phyloP scores from a whole-genome alignment of 2,797 vertebrate species.

The Paramormyrops hopkinsi region DNA sequence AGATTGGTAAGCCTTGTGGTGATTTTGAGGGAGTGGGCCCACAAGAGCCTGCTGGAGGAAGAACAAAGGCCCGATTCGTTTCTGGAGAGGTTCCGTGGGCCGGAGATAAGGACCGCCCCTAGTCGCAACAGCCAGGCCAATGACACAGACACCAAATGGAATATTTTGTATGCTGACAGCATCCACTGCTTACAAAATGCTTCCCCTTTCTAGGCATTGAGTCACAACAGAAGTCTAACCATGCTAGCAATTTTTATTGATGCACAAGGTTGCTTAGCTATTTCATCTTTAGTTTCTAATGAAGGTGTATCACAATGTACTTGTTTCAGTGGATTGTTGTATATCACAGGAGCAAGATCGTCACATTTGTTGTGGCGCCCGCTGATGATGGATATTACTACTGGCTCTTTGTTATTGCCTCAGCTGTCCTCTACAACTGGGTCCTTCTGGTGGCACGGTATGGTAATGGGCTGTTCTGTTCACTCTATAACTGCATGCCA shows the following conservation, averaged over 20 bases:
- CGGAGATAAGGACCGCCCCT: constrained; percentile 60
- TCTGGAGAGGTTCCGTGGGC: constrained; percentile 81
- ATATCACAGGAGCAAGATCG: constrained; percentile 63
- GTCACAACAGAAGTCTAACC: background rate
- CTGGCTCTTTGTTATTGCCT: constrained; percentile 79
- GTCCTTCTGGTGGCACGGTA: constrained; percentile 81
- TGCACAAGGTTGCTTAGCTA: background rate
- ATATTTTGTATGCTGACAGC: background rate
- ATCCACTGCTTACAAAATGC: background rate
- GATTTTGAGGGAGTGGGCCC: constrained; percentile 81
- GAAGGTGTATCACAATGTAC: background rate
- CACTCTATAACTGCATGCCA: background rate
- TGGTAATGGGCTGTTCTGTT: constrained; percentile 9
- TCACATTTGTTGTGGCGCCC: constrained; percentile 71
- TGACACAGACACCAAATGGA: constrained; percentile 39
- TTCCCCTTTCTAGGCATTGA: background rate
- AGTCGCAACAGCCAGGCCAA: constrained; percentile 49
- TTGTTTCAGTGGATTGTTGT: constrained; percentile 12
- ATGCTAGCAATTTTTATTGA: background rate
- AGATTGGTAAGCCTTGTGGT: constrained; percentile 78
- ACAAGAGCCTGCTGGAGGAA: constrained; percentile 72
- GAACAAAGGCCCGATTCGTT: constrained; percentile 81
- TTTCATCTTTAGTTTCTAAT: background rate
- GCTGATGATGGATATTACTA: constrained; percentile 79
- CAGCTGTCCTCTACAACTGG: constrained; percentile 86